Evolutionary conservation across 2,888 invertebrate species (phyloP).

Genomic region (Macaria liturata): DNA sequence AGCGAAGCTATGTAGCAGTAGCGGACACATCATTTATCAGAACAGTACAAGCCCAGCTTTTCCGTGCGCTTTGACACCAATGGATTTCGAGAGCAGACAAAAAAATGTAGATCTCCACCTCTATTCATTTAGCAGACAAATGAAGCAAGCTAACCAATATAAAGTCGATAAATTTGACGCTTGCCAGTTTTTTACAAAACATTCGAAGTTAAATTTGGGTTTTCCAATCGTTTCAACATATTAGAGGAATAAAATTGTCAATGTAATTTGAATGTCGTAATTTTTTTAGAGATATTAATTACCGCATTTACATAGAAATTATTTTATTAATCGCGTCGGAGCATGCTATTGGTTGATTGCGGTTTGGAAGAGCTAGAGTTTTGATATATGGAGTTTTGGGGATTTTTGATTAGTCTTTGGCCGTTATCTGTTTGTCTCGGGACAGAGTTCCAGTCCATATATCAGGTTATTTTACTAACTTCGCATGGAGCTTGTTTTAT

Average conservation of each 20-base stretch:
- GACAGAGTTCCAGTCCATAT: slow-evolving; percentile 27
- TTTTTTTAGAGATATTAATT: slow-evolving; percentile 18
- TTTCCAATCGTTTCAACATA: slow-evolving; percentile 10
- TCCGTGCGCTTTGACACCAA: slow-evolving; percentile 55
- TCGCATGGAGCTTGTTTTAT: slow-evolving; percentile 62
- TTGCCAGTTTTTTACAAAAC: slow-evolving; percentile 19
- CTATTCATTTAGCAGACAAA: slow-evolving; percentile 22
- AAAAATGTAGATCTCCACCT: slow-evolving; percentile 37
- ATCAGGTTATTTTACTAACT: slow-evolving; percentile 54
- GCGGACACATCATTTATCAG: slow-evolving; percentile 79
- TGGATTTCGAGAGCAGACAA: slow-evolving; percentile 39
- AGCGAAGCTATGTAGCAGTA: slow-evolving; percentile 79
- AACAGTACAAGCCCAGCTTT: slow-evolving; percentile 55
- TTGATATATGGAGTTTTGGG: slow-evolving; percentile 14
- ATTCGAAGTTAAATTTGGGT: slow-evolving; percentile 7
- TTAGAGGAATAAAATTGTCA: slow-evolving; percentile 14
- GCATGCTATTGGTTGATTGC: slow-evolving; percentile 9
- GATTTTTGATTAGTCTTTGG: slow-evolving; percentile 12
- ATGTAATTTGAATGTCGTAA: slow-evolving; percentile 19
- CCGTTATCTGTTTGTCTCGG: slow-evolving; percentile 22
- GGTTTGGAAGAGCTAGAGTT: slow-evolving; percentile 10
- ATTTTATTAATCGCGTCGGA: slow-evolving; percentile 14
- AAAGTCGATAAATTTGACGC: slow-evolving; percentile 17
- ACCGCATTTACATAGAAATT: slow-evolving; percentile 15
- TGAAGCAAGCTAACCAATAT: slow-evolving; percentile 20